These are phyloP conservation scores for Falco biarmicus DNA, from an alignment of 2,797 vertebrate genomes.

Conservation along the genomic window DNA sequence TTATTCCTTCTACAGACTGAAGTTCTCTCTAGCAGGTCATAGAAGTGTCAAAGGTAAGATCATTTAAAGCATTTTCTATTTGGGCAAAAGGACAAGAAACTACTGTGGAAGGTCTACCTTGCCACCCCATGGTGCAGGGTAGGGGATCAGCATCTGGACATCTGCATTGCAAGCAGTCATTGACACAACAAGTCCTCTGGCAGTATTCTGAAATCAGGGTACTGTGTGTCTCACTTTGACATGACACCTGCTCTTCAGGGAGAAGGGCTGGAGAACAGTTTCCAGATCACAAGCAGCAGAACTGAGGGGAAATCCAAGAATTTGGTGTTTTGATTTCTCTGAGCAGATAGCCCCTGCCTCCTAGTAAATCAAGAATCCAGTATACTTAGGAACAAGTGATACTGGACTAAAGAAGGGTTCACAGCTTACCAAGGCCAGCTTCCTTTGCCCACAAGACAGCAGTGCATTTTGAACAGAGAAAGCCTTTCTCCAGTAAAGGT, in stretches of 20 bases:
- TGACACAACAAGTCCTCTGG: not conserved
- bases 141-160: not conserved
- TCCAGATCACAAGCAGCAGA: not conserved
- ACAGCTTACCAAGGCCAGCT: not conserved
- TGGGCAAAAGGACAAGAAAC: not conserved
- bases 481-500: not conserved
- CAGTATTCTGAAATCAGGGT: not conserved
- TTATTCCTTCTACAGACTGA: not conserved
- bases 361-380: not conserved
- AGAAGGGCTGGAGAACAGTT: not conserved
- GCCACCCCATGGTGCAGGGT: too few species aligned
- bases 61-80: not conserved
- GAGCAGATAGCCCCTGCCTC: not conserved
- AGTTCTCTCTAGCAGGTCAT: not conserved
- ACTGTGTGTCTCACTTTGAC: rapidly evolving
- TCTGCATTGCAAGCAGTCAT: not conserved
- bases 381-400: not conserved
- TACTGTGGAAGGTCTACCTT: not conserved
- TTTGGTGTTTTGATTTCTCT: not conserved
- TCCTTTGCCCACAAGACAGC: rapidly evolving
- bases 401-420: not conserved
- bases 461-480: not conserved
- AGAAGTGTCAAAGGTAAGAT: not conserved
- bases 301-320: not conserved
- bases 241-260: not conserved